Base-by-base conservation (phyloP, 1,140 invertebrate genomes). In the Drosophila azteca region DNA sequence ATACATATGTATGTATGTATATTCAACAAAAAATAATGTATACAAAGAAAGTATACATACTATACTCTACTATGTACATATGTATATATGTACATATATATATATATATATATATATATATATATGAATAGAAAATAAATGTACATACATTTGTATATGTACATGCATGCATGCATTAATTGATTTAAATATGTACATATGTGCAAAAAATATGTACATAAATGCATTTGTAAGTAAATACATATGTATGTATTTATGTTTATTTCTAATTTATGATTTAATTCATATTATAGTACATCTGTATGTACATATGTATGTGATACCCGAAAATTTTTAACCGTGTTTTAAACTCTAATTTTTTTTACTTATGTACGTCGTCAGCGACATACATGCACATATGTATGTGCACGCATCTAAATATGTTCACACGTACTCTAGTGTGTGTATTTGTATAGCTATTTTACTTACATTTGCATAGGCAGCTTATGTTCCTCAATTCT, bases 341-440 rank as follows among this genome's bases (percentile, higher is more conserved):
- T 74, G 68, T 77, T 74, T 77, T 53, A 49, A 57, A 65, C 60
- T 77, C 69, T 77, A 64, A 64, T 68, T 73, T 77, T 64, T 74
- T 77, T 26, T 26, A 26, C 3, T 5, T 26, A 26, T 0, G 75
- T 69, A 26, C 4, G 75, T 69, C 75, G 64, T 60, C 58, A 43
- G 67, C 64, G 59, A 55, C 51, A 59, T 68, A 48, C 8, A 11
- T n/a, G 6, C 46, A 26, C 11, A 29, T 24, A n/a, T 22, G 49
- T 48, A 48, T 48, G 9, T 48, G 20, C 17, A 48, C 24, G 11
- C 20, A 13, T 54, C 17, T 54, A 41, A 13, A 41, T 52, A 31
- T 52, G 26, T 52, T 13, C 17, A 20, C 17, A 20, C 17, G 17
- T 20, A 20, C 17, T 20, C 17, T 20, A 20, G 17, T 49, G 41